Evolutionary conservation across 2,888 invertebrate genomes (phyloP).

Genomic region (Spilosoma lubricipeda): DNA sequence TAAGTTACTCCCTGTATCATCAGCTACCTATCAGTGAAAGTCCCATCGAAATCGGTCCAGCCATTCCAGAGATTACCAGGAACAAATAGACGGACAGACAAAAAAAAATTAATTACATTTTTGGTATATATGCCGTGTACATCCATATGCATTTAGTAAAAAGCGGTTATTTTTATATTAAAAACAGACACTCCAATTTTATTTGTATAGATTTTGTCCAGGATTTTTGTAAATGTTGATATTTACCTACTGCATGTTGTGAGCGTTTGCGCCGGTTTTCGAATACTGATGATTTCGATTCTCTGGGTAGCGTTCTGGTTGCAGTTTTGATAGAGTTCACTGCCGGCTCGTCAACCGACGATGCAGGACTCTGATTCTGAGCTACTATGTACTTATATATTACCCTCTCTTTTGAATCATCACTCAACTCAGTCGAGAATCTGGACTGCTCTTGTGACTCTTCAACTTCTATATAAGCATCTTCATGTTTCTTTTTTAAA

Average conservation of each 20-base stretch:
- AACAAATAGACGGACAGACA: too few species aligned
- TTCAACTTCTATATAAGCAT: background rate
- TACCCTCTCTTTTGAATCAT: background rate
- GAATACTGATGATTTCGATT: background rate
- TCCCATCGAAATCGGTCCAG: too few species aligned
- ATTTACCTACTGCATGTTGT: background rate
- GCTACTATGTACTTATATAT: conserved; percentile 7
- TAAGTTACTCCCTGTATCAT: too few species aligned
- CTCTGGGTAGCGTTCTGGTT: background rate
- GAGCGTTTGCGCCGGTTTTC: background rate
- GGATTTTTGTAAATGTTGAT: too few species aligned
- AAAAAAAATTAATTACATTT: too few species aligned
- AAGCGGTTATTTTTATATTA: too few species aligned
- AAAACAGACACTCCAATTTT: too few species aligned
- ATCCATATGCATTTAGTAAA: too few species aligned
- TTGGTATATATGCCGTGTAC: too few species aligned
- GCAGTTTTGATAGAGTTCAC: background rate
- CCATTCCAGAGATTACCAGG: too few species aligned
- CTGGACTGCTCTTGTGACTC: background rate
- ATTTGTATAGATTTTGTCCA: too few species aligned
- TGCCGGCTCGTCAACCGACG: background rate
- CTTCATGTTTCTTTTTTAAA: conserved; percentile 1
- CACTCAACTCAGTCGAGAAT: background rate
- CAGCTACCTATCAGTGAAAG: too few species aligned
- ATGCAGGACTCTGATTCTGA: conserved; percentile 9